These are phyloP conservation scores for Drosophila falleni DNA, from an alignment of 2,888 invertebrate genomes.

Conservation along the genomic window DNA sequence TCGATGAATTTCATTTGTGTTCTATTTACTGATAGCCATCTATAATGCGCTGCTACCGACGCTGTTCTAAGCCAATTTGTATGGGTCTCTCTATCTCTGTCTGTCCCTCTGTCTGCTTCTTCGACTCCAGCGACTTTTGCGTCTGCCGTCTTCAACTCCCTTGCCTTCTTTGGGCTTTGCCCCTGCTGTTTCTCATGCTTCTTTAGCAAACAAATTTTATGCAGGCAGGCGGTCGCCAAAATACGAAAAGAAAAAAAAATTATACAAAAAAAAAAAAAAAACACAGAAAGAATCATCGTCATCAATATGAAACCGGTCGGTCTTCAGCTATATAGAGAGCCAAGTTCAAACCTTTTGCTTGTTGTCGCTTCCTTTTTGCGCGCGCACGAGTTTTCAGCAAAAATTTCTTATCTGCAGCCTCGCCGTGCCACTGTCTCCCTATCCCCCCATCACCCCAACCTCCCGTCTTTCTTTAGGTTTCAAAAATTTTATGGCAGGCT, in stretches of 20 bases:
- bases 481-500: slow-evolving; percentile 74
- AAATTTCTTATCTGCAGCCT: slow-evolving; percentile 73
- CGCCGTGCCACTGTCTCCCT: slow-evolving; percentile 14
- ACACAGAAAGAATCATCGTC: slow-evolving; percentile 27
- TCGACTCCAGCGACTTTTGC: neutral
- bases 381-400: slow-evolving; percentile 80
- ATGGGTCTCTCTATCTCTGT: slow-evolving; percentile 35
- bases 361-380: slow-evolving; percentile 71
- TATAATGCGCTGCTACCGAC: slow-evolving; percentile 79
- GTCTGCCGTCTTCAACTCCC: slow-evolving; percentile 6
- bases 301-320: slow-evolving; percentile 71
- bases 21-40: slow-evolving; percentile 84
- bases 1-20: slow-evolving; percentile 84
- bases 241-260: neutral
- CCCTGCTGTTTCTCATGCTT: slow-evolving; percentile 60
- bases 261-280: neutral
- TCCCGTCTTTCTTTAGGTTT: slow-evolving; percentile 7
- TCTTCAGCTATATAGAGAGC: slow-evolving; percentile 4
- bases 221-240: slow-evolving; percentile 60
- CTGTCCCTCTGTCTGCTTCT: neutral
- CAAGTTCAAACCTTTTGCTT: slow-evolving; percentile 27
- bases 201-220: slow-evolving; percentile 76
- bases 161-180: slow-evolving; percentile 28
- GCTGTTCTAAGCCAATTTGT: slow-evolving; percentile 71
- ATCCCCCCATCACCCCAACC: neutral